Base-by-base conservation (phyloP, 2,113 vertebrate species). In the Sapajus apella region DNA sequence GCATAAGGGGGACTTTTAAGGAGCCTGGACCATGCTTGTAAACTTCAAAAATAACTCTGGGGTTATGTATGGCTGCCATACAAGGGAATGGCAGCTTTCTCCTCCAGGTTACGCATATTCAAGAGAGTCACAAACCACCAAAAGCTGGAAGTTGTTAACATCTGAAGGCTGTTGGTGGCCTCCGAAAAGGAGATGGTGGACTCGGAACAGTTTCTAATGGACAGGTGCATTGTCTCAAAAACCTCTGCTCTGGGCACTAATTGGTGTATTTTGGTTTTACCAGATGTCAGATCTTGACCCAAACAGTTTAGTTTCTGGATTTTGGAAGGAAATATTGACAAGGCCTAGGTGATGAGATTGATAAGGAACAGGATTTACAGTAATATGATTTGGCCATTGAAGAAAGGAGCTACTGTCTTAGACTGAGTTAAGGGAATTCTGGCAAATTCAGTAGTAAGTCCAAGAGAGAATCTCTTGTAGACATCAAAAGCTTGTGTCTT, bases 11-110 rank as follows among this genome's bases (percentile, higher is more conserved):
- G 43, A 79, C 92, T 97, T 97, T 96, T 97, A 96, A 97, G 92
- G 84, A 97, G 92, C 76, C 73, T 43, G 90, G 50, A 47, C 82
- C 47, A 70, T 81, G 85, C 98, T 97, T 70, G 77, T 98, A 98
- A 98, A 98, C 92, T 97, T 98, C 96, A 95, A 95, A 98, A 98
- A 98, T 98, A 98, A 96, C 96, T 91, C 73, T 32, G 58, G 72
- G 87, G 66, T 97, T 96, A 30, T 87, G 45, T 90, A 79, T 81
- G 93, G 90, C 81, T 66, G 87, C 96, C 56, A 37, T 64, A 91
- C 56, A 85, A 88, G 88, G 50, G 64, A 56, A 76, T 25, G 81
- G 92, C 80, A 50, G 88, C 87, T 85, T 95, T 95, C 97, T 98
- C 87, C 93, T 97, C 23, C 47, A 70, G 93, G 92, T 96, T 95